phyloP scores from a whole-genome alignment of 2,797 vertebrate genomes.

The Xenentodon cancila region DNA sequence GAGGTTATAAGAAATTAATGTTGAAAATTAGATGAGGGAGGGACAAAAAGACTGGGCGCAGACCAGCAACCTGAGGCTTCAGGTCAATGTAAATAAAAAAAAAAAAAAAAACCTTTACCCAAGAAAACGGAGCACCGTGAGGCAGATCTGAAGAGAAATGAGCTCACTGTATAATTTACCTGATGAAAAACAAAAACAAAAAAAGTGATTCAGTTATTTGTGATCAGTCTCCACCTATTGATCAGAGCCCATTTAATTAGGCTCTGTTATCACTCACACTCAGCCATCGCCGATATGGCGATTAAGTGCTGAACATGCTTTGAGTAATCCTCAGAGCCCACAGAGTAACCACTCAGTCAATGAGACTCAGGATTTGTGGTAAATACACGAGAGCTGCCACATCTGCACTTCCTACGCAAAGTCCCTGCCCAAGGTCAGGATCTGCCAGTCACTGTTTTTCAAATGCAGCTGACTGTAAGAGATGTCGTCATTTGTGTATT shows the following conservation, averaged over 20 bases:
- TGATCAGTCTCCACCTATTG: slow-evolving; percentile 66
- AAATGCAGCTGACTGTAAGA: slow-evolving; percentile 14
- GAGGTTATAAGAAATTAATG: slow-evolving; percentile 3
- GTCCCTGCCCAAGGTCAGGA: slow-evolving; percentile 61
- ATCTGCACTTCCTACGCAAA: slow-evolving; percentile 57
- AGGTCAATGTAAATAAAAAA: too few relatives aligned
- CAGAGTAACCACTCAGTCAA: slow-evolving; percentile 76
- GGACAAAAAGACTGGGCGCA: too few relatives aligned
- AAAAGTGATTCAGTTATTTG: slow-evolving; percentile 55
- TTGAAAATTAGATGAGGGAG: slow-evolving; percentile 23
- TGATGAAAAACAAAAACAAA: too few relatives aligned
- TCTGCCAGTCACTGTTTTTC: slow-evolving; percentile 13
- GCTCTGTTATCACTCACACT: slow-evolving; percentile 61
- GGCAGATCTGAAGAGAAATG: too few relatives aligned
- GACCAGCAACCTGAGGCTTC: too few relatives aligned
- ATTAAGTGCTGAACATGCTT: slow-evolving; percentile 79
- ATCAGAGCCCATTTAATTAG: slow-evolving; percentile 81
- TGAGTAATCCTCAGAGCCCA: slow-evolving; percentile 71
- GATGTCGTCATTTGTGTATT: background rate
- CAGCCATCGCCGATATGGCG: slow-evolving; percentile 64
- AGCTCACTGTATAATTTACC: too few relatives aligned
- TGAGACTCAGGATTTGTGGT: slow-evolving; percentile 72
- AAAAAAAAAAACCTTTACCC: too few relatives aligned
- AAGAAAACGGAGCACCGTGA: too few relatives aligned
- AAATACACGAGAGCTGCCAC: slow-evolving; percentile 58